These are phyloP conservation scores for Parnassius mnemosyne DNA, from an alignment of 2,888 invertebrate species.

Conservation along the genomic window DNA sequence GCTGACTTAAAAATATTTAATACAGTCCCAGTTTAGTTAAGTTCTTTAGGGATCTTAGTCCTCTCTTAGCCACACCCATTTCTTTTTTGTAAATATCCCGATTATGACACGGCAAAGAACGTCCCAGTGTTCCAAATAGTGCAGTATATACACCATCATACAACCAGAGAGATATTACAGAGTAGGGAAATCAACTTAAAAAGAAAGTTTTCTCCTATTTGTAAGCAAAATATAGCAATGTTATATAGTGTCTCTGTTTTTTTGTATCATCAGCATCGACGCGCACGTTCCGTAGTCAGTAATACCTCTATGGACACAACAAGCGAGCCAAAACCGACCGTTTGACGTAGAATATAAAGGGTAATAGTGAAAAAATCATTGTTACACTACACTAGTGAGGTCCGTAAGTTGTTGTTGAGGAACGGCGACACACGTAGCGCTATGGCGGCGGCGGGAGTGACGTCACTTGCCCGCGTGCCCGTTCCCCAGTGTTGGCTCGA, in stretches of 20 bases:
- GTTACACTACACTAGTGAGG: constrained; percentile 76
- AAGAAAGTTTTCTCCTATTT: background rate
- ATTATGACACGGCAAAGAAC: constrained; percentile 12
- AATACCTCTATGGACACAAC: constrained; percentile 24
- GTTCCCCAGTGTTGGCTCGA: constrained; percentile 63
- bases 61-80: constrained; percentile 16
- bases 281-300: background rate
- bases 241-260: constrained; percentile 1
- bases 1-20: too few relatives aligned
- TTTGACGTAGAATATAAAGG: constrained; percentile 30
- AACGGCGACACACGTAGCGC: constrained; percentile 77
- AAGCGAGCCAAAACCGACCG: constrained; percentile 45
- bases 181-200: constrained; percentile 4
- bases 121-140: constrained; percentile 16
- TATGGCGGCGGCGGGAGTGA: constrained; percentile 45
- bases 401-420: constrained; percentile 71
- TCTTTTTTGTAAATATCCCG: constrained; percentile 1
- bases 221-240: constrained; percentile 15
- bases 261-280: too few relatives aligned
- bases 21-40: too few relatives aligned
- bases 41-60: background rate
- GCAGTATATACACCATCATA: constrained; percentile 13
- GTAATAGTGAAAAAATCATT: constrained; percentile 37
- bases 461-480: constrained; percentile 70
- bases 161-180: constrained; percentile 20